Conservation (phyloP, 2,888 invertebrate genomes). For the Aporophyla nigra region DNA sequence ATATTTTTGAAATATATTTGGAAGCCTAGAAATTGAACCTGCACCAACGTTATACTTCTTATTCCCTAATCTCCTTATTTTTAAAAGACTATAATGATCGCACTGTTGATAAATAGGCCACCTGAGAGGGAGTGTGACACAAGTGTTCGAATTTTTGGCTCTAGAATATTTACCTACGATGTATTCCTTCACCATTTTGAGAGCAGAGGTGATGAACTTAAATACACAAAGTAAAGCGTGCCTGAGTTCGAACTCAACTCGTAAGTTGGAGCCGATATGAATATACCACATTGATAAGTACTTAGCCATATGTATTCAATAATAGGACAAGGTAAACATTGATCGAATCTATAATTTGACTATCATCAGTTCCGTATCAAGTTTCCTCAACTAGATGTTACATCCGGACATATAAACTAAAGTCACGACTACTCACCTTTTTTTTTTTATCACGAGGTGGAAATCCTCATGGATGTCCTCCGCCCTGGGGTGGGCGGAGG, state of each 20-base stretch:
- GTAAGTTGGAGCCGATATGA: too few species aligned
- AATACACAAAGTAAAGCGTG: too few species aligned
- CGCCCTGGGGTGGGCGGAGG: too few species aligned
- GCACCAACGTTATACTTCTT: background rate
- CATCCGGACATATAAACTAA: background rate
- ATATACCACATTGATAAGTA: background rate
- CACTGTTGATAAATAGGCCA: too few species aligned
- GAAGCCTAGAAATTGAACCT: background rate
- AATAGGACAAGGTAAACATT: background rate
- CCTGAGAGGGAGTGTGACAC: too few species aligned
- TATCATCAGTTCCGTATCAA: background rate
- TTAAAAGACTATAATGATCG: background rate
- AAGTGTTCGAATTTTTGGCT: too few species aligned
- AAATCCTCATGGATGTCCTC: too few species aligned
- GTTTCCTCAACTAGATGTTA: background rate
- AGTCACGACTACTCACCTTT: constrained; percentile 82
- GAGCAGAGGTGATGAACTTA: too few species aligned
- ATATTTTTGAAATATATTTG: background rate
- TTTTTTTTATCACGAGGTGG: too few species aligned
- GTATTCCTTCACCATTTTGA: too few species aligned
- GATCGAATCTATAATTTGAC: background rate
- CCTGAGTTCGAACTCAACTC: too few species aligned
- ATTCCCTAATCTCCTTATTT: background rate
- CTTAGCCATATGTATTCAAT: background rate
- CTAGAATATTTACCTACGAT: too few species aligned